Evolutionary conservation across 2,888 invertebrate species (phyloP), one percentile per base, ranked within the genome.

Genomic region (Caenorhabditis doughertyi): DNA sequence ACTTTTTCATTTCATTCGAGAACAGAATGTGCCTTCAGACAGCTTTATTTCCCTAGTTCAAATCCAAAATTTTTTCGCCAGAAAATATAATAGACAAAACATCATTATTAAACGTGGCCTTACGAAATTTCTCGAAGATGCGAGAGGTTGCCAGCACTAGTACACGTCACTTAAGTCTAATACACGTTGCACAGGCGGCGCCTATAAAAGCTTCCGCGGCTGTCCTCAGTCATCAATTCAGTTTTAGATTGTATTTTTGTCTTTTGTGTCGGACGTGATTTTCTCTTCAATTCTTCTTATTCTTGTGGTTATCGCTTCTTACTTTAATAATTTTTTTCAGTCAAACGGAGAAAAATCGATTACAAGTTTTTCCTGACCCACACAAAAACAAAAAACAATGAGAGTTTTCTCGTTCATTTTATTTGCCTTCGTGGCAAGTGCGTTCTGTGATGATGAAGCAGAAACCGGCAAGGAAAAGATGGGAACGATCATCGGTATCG

Each of bases 401-500:
- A 76, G 53, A 65, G 35, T 77, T 53, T 25, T 81, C 60, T 76
- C 88, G 35, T 58, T 88, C 11, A 74, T 84, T 58, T 73, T 83
- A 51, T 64, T 89, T 58, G 89, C 84, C 64, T 72, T 89, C 35
- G 82, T 87, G 71, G 85, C 87, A 29, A 60, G 27, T 7, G 65
- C 55, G 5, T 53, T 25, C 35, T 70, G 71, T 67, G 81, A 81
- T 35, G 81, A 81, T n/a, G 68, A 56, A 16, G 18, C 60, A 8
- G 13, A 56, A 3, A 71, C 71, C 9, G 72, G 76, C 21, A 79
- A 85, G 44, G 89, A 90, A 18, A 89, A 90, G 72, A 84, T 89
- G 74, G 90, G 90, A 79, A 90, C 90, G 23, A 90, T 90, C 76
- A 90, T 92, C 80, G 92, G 92, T 79, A 92, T 92, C 76, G 92